phyloP scores from a whole-genome alignment of 2,113 vertebrate species.

The Falco punctatus region DNA sequence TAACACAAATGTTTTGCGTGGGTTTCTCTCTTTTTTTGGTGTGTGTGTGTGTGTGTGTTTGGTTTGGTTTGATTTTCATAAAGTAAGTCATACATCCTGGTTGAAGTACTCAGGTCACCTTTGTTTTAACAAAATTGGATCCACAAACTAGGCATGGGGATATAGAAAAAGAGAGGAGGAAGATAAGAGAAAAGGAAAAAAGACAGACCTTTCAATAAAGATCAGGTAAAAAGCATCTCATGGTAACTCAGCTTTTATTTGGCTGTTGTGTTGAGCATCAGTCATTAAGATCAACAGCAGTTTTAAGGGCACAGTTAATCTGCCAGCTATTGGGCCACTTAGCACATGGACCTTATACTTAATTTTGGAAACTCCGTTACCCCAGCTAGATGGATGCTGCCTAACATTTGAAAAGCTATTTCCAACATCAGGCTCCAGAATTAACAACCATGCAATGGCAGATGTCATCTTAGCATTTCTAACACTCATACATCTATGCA shows the following conservation, averaged over 20 bases:
- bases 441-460: not conserved
- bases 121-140: not conserved
- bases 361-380: not conserved
- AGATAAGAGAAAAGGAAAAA: not conserved
- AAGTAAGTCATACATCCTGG: not conserved
- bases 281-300: not conserved
- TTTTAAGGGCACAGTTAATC: not conserved
- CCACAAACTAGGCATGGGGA: not conserved
- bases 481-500: not conserved
- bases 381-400: not conserved
- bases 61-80: not conserved
- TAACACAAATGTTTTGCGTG: not conserved
- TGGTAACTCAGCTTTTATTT: not conserved
- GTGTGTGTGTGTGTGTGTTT: not conserved
- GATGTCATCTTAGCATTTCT: not conserved
- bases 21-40: fast-evolving
- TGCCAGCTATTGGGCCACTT: not conserved
- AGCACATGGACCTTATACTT: fast-evolving
- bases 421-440: not conserved
- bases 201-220: not conserved
- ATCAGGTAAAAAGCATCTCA: not conserved
- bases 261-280: not conserved
- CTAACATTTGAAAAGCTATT: not conserved
- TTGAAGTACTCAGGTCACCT: not conserved
- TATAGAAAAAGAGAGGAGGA: not conserved